phyloP scores from a whole-genome alignment of 2,888 invertebrate genomes.

The Mamestra brassicae region DNA sequence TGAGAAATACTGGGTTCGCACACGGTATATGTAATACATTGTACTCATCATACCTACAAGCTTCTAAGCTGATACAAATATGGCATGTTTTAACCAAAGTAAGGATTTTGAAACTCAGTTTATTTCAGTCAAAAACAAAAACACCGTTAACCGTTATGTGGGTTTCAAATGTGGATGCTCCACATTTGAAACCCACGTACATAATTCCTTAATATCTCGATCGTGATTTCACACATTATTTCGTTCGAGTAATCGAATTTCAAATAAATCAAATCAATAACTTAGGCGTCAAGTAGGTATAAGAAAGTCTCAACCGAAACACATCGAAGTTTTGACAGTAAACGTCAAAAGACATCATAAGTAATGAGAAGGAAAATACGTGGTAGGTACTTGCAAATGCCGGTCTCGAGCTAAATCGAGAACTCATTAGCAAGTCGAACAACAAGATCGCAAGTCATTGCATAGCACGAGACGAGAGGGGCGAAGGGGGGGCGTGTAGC shows the following conservation, averaged over 20 bases:
- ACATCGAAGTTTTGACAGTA: conserved; percentile 70
- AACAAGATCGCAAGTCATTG: conserved; percentile 85
- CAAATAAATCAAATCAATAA: conserved; percentile 47
- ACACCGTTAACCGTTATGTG: too few relatives aligned
- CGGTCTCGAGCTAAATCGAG: conserved; percentile 79
- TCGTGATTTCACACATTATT: not conserved
- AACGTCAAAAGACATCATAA: conserved; percentile 79
- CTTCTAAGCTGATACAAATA: not conserved
- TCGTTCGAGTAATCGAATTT: conserved; percentile 36
- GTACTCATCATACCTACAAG: not conserved
- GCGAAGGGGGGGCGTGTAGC: conserved; percentile 25
- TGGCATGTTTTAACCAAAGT: not conserved
- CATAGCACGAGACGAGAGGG: conserved; percentile 64
- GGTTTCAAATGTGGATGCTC: too few relatives aligned
- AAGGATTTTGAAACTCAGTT: not conserved
- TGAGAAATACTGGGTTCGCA: conserved; percentile 16
- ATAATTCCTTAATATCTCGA: not conserved
- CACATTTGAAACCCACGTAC: not conserved
- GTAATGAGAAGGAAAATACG: conserved; percentile 80
- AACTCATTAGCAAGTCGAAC: conserved; percentile 88
- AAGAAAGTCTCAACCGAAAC: conserved; percentile 54
- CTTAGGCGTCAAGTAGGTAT: conserved; percentile 27
- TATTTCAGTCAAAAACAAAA: too few relatives aligned
- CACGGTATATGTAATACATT: not conserved
- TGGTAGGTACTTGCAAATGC: conserved; percentile 76